phyloP scores from a whole-genome alignment of 2,113 vertebrate species.

The Anser cygnoides region DNA sequence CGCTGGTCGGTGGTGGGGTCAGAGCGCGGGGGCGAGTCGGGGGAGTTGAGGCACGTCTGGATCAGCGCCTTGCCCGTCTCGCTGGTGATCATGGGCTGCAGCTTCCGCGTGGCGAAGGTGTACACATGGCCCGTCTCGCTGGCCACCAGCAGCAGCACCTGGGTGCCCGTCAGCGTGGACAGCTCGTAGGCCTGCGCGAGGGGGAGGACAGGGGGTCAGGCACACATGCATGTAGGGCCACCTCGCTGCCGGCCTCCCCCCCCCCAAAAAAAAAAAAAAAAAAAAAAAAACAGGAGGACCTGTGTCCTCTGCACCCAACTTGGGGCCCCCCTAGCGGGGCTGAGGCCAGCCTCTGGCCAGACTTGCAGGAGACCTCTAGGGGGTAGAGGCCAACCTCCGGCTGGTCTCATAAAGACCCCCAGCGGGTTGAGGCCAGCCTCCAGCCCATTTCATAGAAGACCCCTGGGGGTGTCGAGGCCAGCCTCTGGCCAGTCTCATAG shows the following conservation, averaged over 20 bases:
- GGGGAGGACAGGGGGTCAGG: not conserved
- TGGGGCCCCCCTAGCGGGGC: too few relatives aligned
- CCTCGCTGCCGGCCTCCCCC: accelerated
- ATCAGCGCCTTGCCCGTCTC: conserved; percentile 98
- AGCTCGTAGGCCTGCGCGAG: conserved; percentile 91
- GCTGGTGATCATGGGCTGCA: conserved; percentile 99
- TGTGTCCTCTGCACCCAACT: not conserved
- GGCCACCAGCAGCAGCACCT: conserved; percentile 95
- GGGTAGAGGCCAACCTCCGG: too few relatives aligned
- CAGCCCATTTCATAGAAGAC: too few relatives aligned
- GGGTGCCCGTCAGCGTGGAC: conserved; percentile 96
- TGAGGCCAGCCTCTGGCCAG: too few relatives aligned
- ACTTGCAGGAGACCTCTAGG: too few relatives aligned
- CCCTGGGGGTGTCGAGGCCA: too few relatives aligned
- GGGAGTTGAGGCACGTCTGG: conserved; percentile 98
- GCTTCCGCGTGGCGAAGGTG: conserved; percentile 96
- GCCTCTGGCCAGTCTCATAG: too few relatives aligned
- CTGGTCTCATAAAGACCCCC: too few relatives aligned
- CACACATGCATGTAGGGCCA: too few relatives aligned
- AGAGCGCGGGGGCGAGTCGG: conserved; percentile 93
- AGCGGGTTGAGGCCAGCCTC: too few relatives aligned
- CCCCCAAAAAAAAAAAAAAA: too few relatives aligned
- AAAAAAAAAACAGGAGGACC: not conserved
- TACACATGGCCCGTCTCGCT: conserved; percentile 98
- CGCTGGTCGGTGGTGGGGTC: conserved; percentile 98